phyloP scores from a whole-genome alignment of 2,888 invertebrate genomes.

The Molorchus minor region DNA sequence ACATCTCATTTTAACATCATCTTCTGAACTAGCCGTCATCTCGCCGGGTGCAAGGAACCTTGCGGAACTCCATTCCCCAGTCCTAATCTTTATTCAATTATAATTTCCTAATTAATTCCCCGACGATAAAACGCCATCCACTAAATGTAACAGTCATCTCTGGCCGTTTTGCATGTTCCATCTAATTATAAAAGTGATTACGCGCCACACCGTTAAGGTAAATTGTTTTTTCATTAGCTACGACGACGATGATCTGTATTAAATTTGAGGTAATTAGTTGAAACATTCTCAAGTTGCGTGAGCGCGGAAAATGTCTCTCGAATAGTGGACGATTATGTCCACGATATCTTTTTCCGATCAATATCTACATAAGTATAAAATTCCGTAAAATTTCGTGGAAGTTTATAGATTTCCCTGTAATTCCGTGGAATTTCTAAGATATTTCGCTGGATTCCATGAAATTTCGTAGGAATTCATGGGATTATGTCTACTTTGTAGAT shows the following conservation, averaged over 20 bases:
- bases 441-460: too few species aligned
- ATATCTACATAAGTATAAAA: too few species aligned
- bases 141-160: constrained; percentile 9
- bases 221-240: constrained; percentile 9
- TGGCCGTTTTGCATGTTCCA: background rate
- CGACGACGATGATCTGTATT: constrained; percentile 9
- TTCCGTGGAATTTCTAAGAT: too few species aligned
- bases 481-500: too few species aligned
- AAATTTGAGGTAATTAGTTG: constrained; percentile 6
- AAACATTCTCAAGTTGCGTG: background rate
- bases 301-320: too few species aligned
- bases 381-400: too few species aligned
- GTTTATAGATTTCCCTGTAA: too few species aligned
- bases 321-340: too few species aligned
- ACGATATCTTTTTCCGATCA: too few species aligned
- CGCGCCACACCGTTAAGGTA: constrained; percentile 7
- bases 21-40: too few species aligned
- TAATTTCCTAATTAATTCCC: constrained; percentile 7
- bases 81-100: constrained; percentile 9
- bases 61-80: background rate
- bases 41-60: background rate
- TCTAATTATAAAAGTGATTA: constrained; percentile 14
- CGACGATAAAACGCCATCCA: background rate
- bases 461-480: too few species aligned
- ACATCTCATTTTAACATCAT: too few species aligned